Conservation (phyloP, 1,140 invertebrate genomes). For the Octopus sinensis region DNA sequence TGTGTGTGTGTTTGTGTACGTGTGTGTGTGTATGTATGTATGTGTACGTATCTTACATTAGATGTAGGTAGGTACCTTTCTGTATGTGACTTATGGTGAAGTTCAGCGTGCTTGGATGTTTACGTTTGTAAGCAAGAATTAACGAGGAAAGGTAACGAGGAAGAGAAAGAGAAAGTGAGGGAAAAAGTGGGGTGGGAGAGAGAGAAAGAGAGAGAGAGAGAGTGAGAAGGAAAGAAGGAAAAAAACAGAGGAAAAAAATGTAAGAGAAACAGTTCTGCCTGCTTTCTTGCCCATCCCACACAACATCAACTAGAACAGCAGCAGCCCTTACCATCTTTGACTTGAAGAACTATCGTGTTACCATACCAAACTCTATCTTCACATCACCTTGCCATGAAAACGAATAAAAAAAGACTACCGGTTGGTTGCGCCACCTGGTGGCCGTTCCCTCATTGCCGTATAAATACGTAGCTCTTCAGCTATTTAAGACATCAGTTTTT, state of each 20-base stretch:
- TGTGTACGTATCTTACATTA: background rate
- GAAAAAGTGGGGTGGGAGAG: background rate
- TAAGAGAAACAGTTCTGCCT: no score
- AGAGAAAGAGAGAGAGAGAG: background rate
- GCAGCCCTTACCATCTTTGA: conserved; percentile 9
- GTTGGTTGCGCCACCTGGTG: conserved; percentile 9
- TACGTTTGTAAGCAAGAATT: background rate
- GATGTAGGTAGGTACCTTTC: background rate
- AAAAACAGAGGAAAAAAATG: background rate
- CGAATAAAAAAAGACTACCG: background rate
- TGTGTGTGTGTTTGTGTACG: background rate
- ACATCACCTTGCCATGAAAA: background rate
- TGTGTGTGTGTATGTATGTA: background rate
- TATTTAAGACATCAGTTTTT: conserved; percentile 7
- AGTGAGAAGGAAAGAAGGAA: background rate
- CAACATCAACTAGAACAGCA: background rate
- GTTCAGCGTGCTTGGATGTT: no score
- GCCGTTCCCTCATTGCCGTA: background rate
- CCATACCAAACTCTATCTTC: background rate
- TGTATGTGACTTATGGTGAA: no score
- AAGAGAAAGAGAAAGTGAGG: background rate
- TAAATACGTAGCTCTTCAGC: background rate
- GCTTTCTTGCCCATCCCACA: no score
- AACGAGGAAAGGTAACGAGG: background rate
- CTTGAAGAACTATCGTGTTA: background rate